Evolutionary conservation across 2,113 vertebrate species (phyloP).

Genomic region (Pygoscelis adeliae): DNA sequence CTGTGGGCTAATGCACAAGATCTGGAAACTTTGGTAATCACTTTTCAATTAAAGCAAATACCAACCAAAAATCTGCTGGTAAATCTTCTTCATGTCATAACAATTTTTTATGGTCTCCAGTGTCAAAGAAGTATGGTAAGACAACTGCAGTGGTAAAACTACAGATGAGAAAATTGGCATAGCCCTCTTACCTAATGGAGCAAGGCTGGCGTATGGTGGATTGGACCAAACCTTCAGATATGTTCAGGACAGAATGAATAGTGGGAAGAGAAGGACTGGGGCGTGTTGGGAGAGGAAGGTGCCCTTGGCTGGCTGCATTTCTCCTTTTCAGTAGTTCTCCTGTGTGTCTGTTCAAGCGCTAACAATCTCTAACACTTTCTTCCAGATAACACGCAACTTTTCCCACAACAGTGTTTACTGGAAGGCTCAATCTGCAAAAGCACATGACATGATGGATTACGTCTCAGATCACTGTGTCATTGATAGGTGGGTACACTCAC

Average conservation of each 20-base stretch:
- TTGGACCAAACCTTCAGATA: not conserved
- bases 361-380: not conserved
- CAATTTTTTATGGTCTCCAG: not conserved
- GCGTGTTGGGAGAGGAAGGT: not conserved
- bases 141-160: not conserved
- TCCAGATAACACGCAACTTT: not conserved
- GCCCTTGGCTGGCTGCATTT: not conserved
- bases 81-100: not conserved
- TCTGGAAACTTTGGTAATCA: not conserved
- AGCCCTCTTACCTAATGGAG: not conserved
- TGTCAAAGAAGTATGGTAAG: not conserved
- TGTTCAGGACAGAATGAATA: not conserved
- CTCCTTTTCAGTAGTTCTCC: fast-evolving
- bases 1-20: not conserved
- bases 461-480: not conserved
- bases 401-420: not conserved
- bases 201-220: not conserved
- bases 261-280: not conserved
- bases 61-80: not conserved
- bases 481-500: not conserved
- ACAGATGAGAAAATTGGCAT: not conserved
- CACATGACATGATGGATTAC: not conserved
- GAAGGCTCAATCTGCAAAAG: not conserved
- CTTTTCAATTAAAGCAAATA: not conserved
- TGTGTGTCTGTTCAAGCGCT: not conserved